These are phyloP conservation scores for Lepidurus couesii DNA, from an alignment of 1,140 invertebrate genomes.

Conservation along the genomic window DNA sequence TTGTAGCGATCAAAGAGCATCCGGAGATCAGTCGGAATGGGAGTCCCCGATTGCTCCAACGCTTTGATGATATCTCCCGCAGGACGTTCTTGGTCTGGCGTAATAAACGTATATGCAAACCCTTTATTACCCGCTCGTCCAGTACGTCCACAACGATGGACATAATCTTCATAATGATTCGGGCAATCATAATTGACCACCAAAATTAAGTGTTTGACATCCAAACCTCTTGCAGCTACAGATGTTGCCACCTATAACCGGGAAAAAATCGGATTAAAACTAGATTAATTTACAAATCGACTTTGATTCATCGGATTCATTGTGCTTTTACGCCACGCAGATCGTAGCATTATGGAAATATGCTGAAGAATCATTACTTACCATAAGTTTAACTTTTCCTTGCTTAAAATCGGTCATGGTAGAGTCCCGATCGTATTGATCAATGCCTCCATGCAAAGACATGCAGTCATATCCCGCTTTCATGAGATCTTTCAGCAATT, in stretches of 20 bases:
- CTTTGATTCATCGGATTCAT: neutral
- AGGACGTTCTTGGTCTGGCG: slow-evolving; percentile 86
- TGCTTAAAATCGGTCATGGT: slow-evolving; percentile 97
- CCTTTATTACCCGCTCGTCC: slow-evolving; percentile 96
- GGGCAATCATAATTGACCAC: slow-evolving; percentile 99
- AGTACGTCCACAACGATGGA: slow-evolving; percentile 91
- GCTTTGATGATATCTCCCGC: slow-evolving; percentile 89
- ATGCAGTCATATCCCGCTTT: slow-evolving; percentile 93
- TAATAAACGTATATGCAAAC: slow-evolving; percentile 91
- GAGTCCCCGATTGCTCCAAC: slow-evolving; percentile 70
- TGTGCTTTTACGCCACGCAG: neutral
- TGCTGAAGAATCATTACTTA: slow-evolving; percentile 40
- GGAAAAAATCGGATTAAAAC: slow-evolving; percentile 21
- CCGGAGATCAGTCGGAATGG: slow-evolving; percentile 67
- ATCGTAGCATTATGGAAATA: neutral
- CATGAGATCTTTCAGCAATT: slow-evolving; percentile 90
- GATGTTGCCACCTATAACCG: slow-evolving; percentile 74
- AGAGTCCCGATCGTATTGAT: slow-evolving; percentile 97
- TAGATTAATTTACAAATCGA: neutral
- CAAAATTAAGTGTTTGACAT: slow-evolving; percentile 95
- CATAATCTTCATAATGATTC: slow-evolving; percentile 99
- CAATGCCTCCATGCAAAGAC: slow-evolving; percentile 97
- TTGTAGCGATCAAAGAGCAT: slow-evolving; percentile 86
- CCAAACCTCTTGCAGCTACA: slow-evolving; percentile 91
- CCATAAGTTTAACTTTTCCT: slow-evolving; percentile 66